Conservation (phyloP, 2,888 invertebrate genomes). For the Camponotus fellah region DNA sequence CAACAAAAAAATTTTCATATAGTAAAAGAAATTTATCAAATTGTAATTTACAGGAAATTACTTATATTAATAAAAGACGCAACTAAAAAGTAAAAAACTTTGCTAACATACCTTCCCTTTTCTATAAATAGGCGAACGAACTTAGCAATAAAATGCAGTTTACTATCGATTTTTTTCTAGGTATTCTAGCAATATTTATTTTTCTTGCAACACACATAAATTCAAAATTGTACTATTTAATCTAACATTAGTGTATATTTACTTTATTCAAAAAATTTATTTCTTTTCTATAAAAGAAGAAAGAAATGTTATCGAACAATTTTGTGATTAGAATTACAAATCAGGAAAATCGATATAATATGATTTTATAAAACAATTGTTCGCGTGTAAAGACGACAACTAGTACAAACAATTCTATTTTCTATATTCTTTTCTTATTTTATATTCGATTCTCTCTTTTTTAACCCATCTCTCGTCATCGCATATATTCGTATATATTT, state of each 20-base stretch:
- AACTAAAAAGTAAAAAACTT: slow-evolving; percentile 21
- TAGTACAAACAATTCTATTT: background rate
- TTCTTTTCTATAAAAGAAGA: background rate
- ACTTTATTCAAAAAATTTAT: background rate
- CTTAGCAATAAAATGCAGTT: slow-evolving; percentile 23
- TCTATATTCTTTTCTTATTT: background rate
- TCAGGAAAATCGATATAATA: background rate
- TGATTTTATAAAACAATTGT: background rate
- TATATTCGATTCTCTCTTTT: background rate
- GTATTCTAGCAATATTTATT: background rate
- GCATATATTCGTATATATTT: slow-evolving; percentile 22
- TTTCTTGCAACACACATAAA: background rate
- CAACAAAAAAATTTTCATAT: background rate
- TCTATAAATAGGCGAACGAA: slow-evolving; percentile 9
- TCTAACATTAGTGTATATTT: background rate
- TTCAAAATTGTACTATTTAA: background rate
- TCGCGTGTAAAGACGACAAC: background rate
- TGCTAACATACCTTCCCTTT: slow-evolving; percentile 17
- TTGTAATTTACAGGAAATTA: background rate
- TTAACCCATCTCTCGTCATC: background rate
- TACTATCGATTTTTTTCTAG: slow-evolving; percentile 4
- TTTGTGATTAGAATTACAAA: background rate
- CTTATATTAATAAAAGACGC: background rate
- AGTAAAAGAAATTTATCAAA: background rate
- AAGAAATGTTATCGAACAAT: background rate